Evolutionary conservation across 2,797 vertebrate genomes (phyloP).

Genomic region (Smutsia temminckii): DNA sequence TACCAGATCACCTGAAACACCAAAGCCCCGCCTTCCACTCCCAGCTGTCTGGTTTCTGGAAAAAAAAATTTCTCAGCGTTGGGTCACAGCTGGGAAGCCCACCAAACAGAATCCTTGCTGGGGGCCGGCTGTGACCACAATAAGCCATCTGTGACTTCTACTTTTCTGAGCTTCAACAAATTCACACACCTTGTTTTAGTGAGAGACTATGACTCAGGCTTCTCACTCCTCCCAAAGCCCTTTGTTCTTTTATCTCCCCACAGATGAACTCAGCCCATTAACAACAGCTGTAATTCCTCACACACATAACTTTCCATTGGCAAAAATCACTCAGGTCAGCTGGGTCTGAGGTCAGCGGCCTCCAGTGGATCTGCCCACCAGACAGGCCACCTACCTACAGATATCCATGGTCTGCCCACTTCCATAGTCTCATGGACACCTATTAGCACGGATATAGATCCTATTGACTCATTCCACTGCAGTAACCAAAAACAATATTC

Average conservation of each 20-base stretch:
- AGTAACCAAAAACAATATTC: slow-evolving; percentile 5
- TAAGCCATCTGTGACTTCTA: not conserved
- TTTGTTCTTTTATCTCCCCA: slow-evolving; percentile 43
- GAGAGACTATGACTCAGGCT: not conserved
- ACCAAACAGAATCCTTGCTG: not conserved
- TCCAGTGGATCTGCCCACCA: not conserved
- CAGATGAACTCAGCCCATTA: not conserved
- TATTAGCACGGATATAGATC: not conserved
- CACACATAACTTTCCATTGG: not conserved
- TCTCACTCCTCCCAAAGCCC: not conserved
- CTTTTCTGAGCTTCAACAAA: not conserved
- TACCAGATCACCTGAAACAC: not conserved
- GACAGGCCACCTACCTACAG: too few species aligned
- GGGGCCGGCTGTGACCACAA: not conserved
- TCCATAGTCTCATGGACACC: not conserved
- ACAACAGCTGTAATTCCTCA: not conserved
- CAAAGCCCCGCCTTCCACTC: not conserved
- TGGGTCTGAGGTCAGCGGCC: slow-evolving; percentile 16
- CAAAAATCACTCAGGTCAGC: slow-evolving; percentile 23
- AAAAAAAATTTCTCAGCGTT: slow-evolving; percentile 66
- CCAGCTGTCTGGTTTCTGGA: not conserved
- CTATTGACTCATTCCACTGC: not conserved
- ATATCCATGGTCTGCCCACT: not conserved
- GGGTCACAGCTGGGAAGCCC: fast-evolving
- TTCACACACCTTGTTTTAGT: slow-evolving; percentile 38